Evolutionary conservation across 2,113 vertebrate genomes (phyloP).

Genomic region (Sapayoa aenigma): DNA sequence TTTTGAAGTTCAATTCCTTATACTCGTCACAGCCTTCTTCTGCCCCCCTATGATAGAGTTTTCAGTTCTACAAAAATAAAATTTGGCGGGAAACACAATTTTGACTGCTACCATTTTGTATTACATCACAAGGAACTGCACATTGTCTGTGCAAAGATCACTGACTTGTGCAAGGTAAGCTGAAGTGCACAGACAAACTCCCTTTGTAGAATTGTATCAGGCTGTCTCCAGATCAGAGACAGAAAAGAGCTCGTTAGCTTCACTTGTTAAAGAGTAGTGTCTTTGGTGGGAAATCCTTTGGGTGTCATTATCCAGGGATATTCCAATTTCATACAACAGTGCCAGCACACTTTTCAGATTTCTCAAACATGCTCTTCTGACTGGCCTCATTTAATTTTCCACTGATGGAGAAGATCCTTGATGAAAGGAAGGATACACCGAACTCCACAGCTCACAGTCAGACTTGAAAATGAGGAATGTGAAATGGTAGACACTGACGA

Average conservation of each 20-base stretch:
- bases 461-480: accelerated
- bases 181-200: background rate
- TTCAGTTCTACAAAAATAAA: background rate
- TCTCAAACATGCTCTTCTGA: background rate
- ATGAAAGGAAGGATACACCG: background rate
- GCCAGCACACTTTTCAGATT: background rate
- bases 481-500: background rate
- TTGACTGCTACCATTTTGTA: background rate
- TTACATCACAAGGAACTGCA: background rate
- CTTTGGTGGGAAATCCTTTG: background rate
- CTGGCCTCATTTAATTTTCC: background rate
- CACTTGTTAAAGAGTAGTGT: background rate
- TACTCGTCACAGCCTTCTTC: background rate
- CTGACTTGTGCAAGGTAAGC: background rate
- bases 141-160: background rate
- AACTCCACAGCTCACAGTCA: background rate
- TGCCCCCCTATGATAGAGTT: background rate
- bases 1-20: slow-evolving; percentile 7
- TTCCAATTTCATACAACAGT: background rate
- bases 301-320: background rate
- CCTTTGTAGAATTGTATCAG: background rate
- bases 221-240: background rate
- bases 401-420: background rate
- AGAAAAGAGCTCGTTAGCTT: background rate
- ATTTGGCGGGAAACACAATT: background rate